Conservation (phyloP, 2,888 invertebrate species). For the Hypomecis punctinalis region DNA sequence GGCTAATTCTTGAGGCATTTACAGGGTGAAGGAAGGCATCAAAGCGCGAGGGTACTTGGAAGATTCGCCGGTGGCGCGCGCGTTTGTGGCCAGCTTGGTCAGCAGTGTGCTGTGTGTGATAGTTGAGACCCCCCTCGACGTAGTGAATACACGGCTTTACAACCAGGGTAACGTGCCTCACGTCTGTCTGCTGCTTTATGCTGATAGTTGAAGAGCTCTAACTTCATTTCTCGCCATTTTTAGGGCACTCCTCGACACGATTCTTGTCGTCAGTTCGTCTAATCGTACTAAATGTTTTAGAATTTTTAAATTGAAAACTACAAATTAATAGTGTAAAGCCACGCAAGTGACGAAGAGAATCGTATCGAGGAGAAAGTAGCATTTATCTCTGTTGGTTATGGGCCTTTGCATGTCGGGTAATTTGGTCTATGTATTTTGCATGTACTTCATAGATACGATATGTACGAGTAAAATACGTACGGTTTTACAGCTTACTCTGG, state of each 20-base stretch:
- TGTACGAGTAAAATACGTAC: too few relatives aligned
- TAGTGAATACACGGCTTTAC: constrained; percentile 93
- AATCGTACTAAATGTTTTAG: too few relatives aligned
- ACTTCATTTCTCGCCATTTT: background rate
- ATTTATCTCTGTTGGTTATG: too few relatives aligned
- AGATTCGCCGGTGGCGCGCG: constrained; percentile 85
- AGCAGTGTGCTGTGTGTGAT: constrained; percentile 90
- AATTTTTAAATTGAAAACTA: too few relatives aligned
- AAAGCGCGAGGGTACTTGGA: constrained; percentile 65
- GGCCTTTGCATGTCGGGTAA: too few relatives aligned
- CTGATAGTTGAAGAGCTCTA: background rate
- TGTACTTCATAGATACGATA: too few relatives aligned
- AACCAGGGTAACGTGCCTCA: constrained; percentile 89
- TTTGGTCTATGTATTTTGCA: too few relatives aligned
- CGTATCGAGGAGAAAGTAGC: too few relatives aligned
- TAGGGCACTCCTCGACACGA: background rate
- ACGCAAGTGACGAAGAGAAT: too few relatives aligned
- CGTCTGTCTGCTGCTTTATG: constrained; percentile 10
- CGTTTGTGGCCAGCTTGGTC: constrained; percentile 89
- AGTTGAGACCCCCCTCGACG: constrained; percentile 94
- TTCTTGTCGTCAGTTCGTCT: too few relatives aligned
- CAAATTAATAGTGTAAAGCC: too few relatives aligned
- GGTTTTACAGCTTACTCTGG: background rate
- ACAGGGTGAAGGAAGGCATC: constrained; percentile 71
- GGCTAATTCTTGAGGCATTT: constrained; percentile 42